Percentiles rank a stretch among this genome's conserved stretches.
phyloP scores from a whole-genome alignment of 2,113 vertebrate species.

The Oncorhynchus keta region DNA sequence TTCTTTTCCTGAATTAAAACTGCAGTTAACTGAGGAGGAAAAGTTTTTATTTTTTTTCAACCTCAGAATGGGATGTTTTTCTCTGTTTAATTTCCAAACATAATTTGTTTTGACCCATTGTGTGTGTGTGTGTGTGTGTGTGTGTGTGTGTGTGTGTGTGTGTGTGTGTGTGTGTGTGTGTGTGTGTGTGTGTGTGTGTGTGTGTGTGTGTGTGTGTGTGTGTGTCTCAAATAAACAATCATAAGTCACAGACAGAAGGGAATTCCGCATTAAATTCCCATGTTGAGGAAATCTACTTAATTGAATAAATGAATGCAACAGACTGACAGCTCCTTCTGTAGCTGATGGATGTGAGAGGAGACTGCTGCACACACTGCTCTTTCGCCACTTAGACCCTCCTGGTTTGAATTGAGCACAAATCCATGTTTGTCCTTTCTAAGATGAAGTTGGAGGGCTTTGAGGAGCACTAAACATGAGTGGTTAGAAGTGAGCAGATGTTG shows the following conservation, averaged over 20 bases:
- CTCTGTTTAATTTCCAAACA: conserved; percentile 22
- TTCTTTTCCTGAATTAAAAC: conserved; percentile 14
- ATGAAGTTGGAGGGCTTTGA: conserved; percentile 38
- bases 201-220: not conserved
- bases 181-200: not conserved
- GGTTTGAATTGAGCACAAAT: conserved; percentile 34
- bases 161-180: not conserved
- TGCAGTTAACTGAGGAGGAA: not conserved
- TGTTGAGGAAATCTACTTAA: not conserved
- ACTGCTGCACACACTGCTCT: not conserved
- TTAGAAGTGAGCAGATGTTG: not conserved
- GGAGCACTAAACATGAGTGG: conserved; percentile 37
- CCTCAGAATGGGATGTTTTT: not conserved
- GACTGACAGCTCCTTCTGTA: not conserved
- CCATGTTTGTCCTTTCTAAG: conserved; percentile 44
- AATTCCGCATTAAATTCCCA: not conserved
- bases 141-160: not conserved
- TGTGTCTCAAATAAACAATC: not conserved
- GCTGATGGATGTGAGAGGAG: not conserved
- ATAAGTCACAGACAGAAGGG: not conserved
- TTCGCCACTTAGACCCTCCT: conserved; percentile 41
- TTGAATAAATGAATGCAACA: not conserved
- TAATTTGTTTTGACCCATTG: conserved; percentile 20
- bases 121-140: too few species aligned
- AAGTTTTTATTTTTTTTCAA: not conserved